These are phyloP conservation scores for Nezara viridula DNA, from an alignment of 2,888 invertebrate species.

Conservation along the genomic window DNA sequence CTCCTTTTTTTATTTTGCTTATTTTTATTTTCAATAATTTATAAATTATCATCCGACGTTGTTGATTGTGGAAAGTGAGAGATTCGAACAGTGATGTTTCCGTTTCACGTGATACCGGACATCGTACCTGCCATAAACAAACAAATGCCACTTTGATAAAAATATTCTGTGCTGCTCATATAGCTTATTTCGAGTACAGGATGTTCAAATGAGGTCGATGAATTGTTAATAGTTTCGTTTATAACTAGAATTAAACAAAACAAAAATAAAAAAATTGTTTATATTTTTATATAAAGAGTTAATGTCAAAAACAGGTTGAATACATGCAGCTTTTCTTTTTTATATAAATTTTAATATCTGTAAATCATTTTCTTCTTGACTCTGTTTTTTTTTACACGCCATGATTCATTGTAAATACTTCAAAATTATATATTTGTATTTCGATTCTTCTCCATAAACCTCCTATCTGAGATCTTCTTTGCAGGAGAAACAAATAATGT, in stretches of 20 bases:
- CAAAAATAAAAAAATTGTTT: neutral
- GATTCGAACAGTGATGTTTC: neutral
- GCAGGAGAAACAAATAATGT: neutral
- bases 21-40: neutral
- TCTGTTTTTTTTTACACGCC: neutral
- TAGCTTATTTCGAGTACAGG: neutral
- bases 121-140: neutral
- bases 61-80: neutral
- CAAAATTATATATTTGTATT: neutral
- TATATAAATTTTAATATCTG: neutral
- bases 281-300: neutral
- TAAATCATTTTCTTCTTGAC: neutral
- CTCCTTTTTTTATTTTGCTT: neutral
- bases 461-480: conserved; percentile 40
- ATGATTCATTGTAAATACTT: neutral
- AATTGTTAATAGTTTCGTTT: neutral
- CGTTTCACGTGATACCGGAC: conserved; percentile 22
- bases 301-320: neutral
- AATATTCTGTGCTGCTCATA: neutral
- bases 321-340: neutral
- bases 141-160: neutral
- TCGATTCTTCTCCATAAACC: conserved; percentile 1
- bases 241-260: neutral
- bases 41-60: neutral
- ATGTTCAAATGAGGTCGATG: neutral